Conservation (phyloP, 1,140 invertebrate species). For the Lepidurus couesii region DNA sequence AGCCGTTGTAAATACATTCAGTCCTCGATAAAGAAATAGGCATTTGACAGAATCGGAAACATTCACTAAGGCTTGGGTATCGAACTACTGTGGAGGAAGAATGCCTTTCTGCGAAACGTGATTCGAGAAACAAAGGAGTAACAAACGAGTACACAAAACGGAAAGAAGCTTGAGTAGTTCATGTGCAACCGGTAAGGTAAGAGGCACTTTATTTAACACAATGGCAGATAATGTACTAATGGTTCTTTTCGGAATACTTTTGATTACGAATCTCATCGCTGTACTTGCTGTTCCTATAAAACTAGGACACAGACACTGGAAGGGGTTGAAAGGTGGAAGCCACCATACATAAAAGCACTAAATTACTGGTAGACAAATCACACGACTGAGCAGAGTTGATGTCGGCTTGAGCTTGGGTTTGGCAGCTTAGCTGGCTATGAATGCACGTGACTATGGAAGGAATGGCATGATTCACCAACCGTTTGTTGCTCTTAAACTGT, state of each 20-base stretch:
- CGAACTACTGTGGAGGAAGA: too few species aligned
- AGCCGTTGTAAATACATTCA: slow-evolving; percentile 15
- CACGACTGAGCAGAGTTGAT: slow-evolving; percentile 3
- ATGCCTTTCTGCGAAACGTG: too few species aligned
- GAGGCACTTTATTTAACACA: slow-evolving; percentile 12
- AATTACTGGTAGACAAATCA: slow-evolving; percentile 19
- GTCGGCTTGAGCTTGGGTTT: slow-evolving; percentile 14
- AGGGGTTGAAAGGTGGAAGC: not conserved
- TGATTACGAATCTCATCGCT: not conserved
- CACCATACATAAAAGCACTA: not conserved
- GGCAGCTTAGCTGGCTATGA: slow-evolving; percentile 16
- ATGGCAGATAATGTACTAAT: not conserved
- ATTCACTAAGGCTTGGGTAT: too few species aligned
- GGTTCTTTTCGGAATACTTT: not conserved
- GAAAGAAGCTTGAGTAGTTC: too few species aligned
- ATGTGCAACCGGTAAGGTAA: too few species aligned
- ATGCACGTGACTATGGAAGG: slow-evolving; percentile 11
- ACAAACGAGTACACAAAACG: too few species aligned
- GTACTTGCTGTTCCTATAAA: not conserved
- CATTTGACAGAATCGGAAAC: too few species aligned
- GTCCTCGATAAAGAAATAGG: too few species aligned
- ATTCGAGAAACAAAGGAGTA: too few species aligned
- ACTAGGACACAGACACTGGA: not conserved
- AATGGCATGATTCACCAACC: slow-evolving; percentile 10
- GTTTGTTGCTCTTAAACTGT: slow-evolving; percentile 2